phyloP scores from a whole-genome alignment of 2,797 vertebrate genomes.

The Netta rufina region DNA sequence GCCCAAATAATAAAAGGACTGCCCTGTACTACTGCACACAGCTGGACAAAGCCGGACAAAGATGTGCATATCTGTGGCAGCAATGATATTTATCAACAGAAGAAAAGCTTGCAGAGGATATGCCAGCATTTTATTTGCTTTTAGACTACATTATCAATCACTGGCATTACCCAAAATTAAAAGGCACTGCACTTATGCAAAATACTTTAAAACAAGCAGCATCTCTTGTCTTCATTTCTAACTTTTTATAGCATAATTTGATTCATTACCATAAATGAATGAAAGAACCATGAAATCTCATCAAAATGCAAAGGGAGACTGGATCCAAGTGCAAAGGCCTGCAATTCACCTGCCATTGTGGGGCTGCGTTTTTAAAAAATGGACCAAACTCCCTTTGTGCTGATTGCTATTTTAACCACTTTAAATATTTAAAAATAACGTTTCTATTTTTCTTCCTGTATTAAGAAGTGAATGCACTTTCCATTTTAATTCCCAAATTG shows the following conservation, averaged over 20 bases:
- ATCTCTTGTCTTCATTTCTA: constrained; percentile 30
- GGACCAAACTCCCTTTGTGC: not conserved
- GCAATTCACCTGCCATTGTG: not conserved
- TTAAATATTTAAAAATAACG: not conserved
- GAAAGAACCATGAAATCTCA: not conserved
- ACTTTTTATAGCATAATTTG: constrained; percentile 33
- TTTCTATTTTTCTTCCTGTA: constrained; percentile 14
- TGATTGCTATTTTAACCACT: constrained; percentile 5
- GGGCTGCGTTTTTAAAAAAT: constrained; percentile 4
- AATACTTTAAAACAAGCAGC: constrained; percentile 21
- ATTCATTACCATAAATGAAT: constrained; percentile 33
- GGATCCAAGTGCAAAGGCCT: not conserved
- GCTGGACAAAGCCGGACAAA: constrained; percentile 15
- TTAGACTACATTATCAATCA: constrained; percentile 31
- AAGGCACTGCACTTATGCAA: constrained; percentile 34
- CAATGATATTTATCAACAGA: constrained; percentile 1
- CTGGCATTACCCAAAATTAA: constrained; percentile 10
- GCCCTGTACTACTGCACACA: not conserved
- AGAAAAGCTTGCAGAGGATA: constrained; percentile 1
- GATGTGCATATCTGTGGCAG: not conserved
- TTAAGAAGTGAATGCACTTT: not conserved
- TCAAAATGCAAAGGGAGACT: not conserved
- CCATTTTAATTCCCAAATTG: constrained; percentile 2
- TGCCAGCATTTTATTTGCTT: not conserved
- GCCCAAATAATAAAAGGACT: constrained; percentile 9